These are phyloP conservation scores for Chrysemys picta DNA, from an alignment of 2,113 vertebrate species.

Conservation along the genomic window DNA sequence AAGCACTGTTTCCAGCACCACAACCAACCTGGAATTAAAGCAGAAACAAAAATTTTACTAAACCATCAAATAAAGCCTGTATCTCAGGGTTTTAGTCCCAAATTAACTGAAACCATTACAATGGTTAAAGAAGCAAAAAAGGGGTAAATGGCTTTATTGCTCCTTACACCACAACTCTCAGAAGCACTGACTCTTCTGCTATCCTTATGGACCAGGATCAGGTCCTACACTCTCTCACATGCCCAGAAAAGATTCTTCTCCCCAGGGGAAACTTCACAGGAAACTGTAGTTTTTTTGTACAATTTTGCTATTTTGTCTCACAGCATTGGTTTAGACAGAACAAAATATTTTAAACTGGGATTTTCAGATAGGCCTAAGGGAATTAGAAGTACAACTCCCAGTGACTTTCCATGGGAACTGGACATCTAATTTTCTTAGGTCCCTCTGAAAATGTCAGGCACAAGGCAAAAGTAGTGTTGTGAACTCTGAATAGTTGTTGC, in stretches of 20 bases:
- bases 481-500: not conserved
- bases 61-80: not conserved
- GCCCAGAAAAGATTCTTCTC: not conserved
- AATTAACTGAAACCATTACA: not conserved
- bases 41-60: constrained; percentile 49
- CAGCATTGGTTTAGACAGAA: not conserved
- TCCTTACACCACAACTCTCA: not conserved
- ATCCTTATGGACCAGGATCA: not conserved
- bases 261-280: not conserved
- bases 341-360: not conserved
- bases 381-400: not conserved
- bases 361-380: not conserved
- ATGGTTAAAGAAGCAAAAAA: not conserved
- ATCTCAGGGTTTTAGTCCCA: not conserved
- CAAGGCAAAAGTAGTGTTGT: not conserved
- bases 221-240: not conserved
- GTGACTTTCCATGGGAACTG: not conserved
- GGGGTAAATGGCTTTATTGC: not conserved
- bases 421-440: not conserved
- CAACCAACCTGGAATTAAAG: constrained; percentile 88
- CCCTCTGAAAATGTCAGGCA: not conserved
- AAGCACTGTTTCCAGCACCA: constrained; percentile 93
- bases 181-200: not conserved
- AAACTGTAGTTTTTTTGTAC: not conserved
- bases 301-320: constrained; percentile 5